phyloP scores from a whole-genome alignment of 2,797 vertebrate species.

The Poecilia picta region DNA sequence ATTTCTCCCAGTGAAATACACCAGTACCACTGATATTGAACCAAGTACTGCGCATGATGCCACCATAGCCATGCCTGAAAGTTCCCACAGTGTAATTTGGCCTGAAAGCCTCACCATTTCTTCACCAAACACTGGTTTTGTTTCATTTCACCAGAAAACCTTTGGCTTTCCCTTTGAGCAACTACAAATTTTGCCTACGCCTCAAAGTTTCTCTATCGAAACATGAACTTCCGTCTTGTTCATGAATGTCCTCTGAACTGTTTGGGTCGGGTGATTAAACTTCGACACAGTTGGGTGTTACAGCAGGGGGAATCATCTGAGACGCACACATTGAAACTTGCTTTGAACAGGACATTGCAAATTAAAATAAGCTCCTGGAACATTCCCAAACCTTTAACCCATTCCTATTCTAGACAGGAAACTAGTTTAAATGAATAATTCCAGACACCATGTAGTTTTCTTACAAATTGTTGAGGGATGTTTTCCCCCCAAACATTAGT shows the following conservation, averaged over 20 bases:
- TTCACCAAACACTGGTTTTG: not conserved
- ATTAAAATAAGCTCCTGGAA: not conserved
- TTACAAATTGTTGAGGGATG: not conserved
- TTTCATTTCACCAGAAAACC: not conserved
- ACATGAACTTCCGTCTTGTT: not conserved
- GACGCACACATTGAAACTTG: not conserved
- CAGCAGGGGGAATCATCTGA: not conserved
- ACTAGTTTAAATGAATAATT: not conserved
- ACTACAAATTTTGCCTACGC: not conserved
- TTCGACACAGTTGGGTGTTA: not conserved
- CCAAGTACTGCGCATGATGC: not conserved
- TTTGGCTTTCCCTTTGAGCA: not conserved
- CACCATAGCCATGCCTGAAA: not conserved
- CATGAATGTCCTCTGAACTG: not conserved
- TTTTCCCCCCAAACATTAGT: not conserved
- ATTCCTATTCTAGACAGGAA: not conserved
- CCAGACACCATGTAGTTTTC: not conserved
- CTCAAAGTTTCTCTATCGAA: not conserved
- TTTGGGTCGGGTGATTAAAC: not conserved
- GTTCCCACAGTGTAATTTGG: not conserved
- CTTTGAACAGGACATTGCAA: not conserved
- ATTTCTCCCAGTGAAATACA: not conserved
- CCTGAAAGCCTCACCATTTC: not conserved
- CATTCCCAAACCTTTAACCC: not conserved
- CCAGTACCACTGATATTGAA: not conserved